These are phyloP conservation scores for Oligia fasciuncula DNA, from an alignment of 2,888 invertebrate species.

Conservation along the genomic window DNA sequence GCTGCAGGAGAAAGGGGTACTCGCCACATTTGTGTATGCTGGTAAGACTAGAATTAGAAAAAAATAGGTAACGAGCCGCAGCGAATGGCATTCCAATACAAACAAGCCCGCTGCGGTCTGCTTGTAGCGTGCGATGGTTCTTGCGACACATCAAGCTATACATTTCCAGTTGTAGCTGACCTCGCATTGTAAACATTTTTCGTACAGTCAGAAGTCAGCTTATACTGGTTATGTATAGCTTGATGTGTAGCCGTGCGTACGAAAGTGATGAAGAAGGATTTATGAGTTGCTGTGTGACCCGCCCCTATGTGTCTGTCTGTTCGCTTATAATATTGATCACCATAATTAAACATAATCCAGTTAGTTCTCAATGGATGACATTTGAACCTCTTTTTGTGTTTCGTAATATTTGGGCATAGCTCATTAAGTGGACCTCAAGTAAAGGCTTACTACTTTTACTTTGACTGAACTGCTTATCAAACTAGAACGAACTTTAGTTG, in stretches of 20 bases:
- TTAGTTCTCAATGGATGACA: neutral
- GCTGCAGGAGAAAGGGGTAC: conserved; percentile 92
- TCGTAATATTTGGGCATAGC: neutral
- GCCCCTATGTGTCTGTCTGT: neutral
- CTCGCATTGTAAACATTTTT: too few species aligned
- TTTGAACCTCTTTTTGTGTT: too few species aligned
- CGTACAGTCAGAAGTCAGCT: too few species aligned
- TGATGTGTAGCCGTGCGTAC: too few species aligned
- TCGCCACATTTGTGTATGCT: conserved; percentile 92
- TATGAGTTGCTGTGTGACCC: neutral
- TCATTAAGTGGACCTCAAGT: neutral
- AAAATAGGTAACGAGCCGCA: neutral
- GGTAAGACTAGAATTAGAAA: conserved; percentile 73
- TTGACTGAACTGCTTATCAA: neutral
- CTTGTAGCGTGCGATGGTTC: neutral
- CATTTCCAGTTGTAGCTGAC: too few species aligned
- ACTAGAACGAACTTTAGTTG: neutral
- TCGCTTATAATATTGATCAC: neutral
- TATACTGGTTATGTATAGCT: too few species aligned
- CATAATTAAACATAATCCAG: neutral
- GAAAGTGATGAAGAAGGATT: neutral
- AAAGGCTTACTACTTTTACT: neutral
- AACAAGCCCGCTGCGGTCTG: neutral
- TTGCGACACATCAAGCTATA: too few species aligned
- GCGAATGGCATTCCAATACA: too few species aligned